Evolutionary conservation across 1,140 invertebrate genomes (phyloP).

Genomic region (Augochlora pura): DNA sequence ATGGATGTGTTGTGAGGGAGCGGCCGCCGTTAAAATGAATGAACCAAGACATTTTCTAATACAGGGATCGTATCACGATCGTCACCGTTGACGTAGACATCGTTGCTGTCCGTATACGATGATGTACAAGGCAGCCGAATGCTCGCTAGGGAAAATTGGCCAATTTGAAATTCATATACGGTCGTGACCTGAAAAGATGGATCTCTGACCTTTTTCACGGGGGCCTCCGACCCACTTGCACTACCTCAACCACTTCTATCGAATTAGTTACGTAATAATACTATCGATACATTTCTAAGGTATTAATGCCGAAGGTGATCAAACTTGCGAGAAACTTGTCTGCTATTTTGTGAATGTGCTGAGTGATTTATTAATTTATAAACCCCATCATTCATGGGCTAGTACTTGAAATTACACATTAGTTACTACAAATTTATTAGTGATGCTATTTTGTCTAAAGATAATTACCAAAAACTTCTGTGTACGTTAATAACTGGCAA

Average conservation of each 20-base stretch:
- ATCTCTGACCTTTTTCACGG: slow-evolving; percentile 74
- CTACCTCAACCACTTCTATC: neutral
- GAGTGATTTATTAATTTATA: too few relatives aligned
- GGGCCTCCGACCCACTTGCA: slow-evolving; percentile 37
- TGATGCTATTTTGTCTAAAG: too few relatives aligned
- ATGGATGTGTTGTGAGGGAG: neutral
- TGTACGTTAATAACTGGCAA: too few relatives aligned
- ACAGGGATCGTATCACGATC: slow-evolving; percentile 18
- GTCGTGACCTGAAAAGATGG: slow-evolving; percentile 77
- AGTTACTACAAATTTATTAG: too few relatives aligned
- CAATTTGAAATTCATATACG: slow-evolving; percentile 79
- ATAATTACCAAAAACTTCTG: too few relatives aligned
- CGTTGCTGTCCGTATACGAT: slow-evolving; percentile 27
- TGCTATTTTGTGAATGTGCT: too few relatives aligned
- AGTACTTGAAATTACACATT: too few relatives aligned
- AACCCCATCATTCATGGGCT: too few relatives aligned
- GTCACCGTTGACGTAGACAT: slow-evolving; percentile 28
- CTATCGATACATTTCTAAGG: slow-evolving; percentile 20
- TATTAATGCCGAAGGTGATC: too few relatives aligned
- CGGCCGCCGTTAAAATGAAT: slow-evolving; percentile 2
- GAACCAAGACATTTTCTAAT: slow-evolving; percentile 4
- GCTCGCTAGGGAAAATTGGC: slow-evolving; percentile 69
- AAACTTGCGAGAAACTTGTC: too few relatives aligned
- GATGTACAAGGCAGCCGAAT: slow-evolving; percentile 49
- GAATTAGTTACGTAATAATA: slow-evolving; percentile 15